Base-by-base conservation (phyloP, 2,888 invertebrate genomes). In the Abrostola tripartita region DNA sequence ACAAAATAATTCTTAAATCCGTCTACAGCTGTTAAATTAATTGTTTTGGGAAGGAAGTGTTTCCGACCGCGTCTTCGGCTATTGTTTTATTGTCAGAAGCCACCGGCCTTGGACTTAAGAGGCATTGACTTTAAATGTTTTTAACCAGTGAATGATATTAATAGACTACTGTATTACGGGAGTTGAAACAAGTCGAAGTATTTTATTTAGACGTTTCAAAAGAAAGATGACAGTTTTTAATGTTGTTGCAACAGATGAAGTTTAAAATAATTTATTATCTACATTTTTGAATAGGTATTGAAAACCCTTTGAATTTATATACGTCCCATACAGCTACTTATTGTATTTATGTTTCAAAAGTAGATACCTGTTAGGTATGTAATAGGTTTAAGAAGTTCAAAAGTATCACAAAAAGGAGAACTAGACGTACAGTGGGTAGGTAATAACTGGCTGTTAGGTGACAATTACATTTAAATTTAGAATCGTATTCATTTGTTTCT, bases 11-110 rank as follows among this genome's bases (percentile, higher is more conserved):
- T 67, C 61, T n/a, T 67, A 72, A 80, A 79, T 78, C 76, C 68
- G 69, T 72, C 74, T 52, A 58, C 73, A 78, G 70, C 70, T 72
- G 76, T 71, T 62, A 63, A 61, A 71, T 70, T 78, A 76, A 80
- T 79, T 71, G 68, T 37, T 71, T 71, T 63, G 57, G 79, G 81
- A 80, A 79, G 79, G 79, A 79, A 80, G 76, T 52, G 52, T 74
- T 76, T 80, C 79, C 79, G 79, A 79, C 75, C 61, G 64, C 51
- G 70, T 61, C 74, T 71, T 49, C n/a, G 10, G 37, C 76, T 47
- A 79, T 79, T 79, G 79, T 79, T 76, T 76, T 78, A 80, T 76
- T 79, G 78, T 80, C 53, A 40, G 35, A 47, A 36, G 70, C 49
- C n/a, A 71, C 60, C 57, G 63, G 47, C 9, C 37, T 57, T 12